Percentiles rank a stretch among this genome's conserved stretches.
These are phyloP conservation scores for Poeciliopsis occidentalis DNA, from an alignment of 2,113 vertebrate genomes.

Conservation along the genomic window DNA sequence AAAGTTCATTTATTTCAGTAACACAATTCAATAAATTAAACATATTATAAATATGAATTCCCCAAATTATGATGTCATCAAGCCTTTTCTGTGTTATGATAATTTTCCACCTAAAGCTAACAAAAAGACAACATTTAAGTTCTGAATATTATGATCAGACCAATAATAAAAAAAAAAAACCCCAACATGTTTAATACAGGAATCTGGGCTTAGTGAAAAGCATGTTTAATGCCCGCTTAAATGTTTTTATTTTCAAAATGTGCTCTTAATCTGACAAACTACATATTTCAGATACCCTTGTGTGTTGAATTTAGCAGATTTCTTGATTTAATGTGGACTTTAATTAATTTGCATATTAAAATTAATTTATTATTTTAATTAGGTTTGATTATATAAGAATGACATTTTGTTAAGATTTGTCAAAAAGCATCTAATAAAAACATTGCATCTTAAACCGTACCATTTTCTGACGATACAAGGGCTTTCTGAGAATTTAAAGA, in stretches of 20 bases:
- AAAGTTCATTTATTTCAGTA: not conserved
- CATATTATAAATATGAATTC: not conserved
- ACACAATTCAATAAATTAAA: not conserved
- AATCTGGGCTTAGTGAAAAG: too few relatives aligned
- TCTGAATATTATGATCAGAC: too few relatives aligned
- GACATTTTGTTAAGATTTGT: not conserved
- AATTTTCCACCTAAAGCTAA: too few relatives aligned
- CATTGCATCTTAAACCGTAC: not conserved
- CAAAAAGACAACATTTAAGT: too few relatives aligned
- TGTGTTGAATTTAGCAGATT: not conserved
- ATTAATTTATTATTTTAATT: not conserved
- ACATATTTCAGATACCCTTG: not conserved
- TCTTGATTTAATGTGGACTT: not conserved
- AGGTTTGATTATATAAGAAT: not conserved
- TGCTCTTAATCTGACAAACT: not conserved
- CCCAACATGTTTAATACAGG: too few relatives aligned
- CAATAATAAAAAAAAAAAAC: too few relatives aligned
- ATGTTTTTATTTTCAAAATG: not conserved
- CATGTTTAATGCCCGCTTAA: too few relatives aligned
- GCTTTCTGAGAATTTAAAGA: accelerated
- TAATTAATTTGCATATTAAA: not conserved
- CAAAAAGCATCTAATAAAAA: too few relatives aligned
- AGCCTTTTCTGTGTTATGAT: not conserved
- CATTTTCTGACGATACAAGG: not conserved
- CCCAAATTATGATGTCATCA: not conserved